Conservation (phyloP, 2,888 invertebrate genomes). For the Hydropsyche betteni region DNA sequence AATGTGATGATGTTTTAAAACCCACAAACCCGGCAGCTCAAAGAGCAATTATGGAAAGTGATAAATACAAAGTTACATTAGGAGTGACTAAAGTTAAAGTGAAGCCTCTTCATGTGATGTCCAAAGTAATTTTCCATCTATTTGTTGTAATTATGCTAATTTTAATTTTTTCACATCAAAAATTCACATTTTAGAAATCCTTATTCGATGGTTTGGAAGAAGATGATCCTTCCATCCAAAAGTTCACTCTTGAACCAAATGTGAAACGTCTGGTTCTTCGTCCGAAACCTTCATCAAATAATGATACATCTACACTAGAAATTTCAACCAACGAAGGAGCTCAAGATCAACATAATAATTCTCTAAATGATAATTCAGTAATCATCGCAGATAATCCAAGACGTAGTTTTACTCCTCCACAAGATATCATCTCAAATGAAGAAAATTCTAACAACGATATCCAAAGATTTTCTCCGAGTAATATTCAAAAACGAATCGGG, state of each 20-base stretch:
- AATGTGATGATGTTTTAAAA: constrained; percentile 73
- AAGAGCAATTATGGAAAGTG: constrained; percentile 68
- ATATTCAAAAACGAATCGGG: constrained; percentile 45
- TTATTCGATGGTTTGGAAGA: constrained; percentile 90
- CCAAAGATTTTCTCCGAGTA: constrained; percentile 26
- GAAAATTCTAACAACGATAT: neutral
- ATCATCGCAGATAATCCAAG: neutral
- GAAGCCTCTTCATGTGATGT: constrained; percentile 56
- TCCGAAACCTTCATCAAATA: constrained; percentile 58
- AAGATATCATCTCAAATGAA: neutral
- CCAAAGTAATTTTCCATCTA: constrained; percentile 55
- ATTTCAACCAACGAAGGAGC: neutral
- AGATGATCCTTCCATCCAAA: constrained; percentile 73
- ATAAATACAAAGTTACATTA: constrained; percentile 58
- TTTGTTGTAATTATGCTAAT: neutral
- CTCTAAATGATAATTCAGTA: neutral
- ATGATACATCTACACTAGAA: constrained; percentile 24
- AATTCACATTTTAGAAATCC: constrained; percentile 68
- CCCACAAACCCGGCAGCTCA: constrained; percentile 78
- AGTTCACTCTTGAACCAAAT: constrained; percentile 68
- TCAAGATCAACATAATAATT: constrained; percentile 10
- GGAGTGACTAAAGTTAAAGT: constrained; percentile 53
- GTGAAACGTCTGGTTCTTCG: constrained; percentile 80
- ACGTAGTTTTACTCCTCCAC: neutral
- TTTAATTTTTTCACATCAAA: neutral